These are phyloP conservation scores for Crotophaga sulcirostris DNA, from an alignment of 2,113 vertebrate genomes.

Conservation along the genomic window DNA sequence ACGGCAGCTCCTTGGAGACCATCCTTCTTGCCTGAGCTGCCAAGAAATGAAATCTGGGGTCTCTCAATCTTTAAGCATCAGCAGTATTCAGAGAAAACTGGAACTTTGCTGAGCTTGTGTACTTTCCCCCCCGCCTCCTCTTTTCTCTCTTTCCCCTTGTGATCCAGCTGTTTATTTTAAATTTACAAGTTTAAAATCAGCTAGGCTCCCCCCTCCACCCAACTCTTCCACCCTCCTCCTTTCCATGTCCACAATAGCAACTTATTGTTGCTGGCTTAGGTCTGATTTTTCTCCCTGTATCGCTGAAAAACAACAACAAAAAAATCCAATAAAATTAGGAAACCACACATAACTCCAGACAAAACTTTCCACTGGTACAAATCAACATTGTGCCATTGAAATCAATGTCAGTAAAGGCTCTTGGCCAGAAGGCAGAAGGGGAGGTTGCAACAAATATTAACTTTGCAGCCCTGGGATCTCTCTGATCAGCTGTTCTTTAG, in stretches of 20 bases:
- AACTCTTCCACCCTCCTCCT: background rate
- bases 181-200: background rate
- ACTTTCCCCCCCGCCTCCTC: background rate
- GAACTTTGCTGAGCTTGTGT: slow-evolving; percentile 28
- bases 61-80: slow-evolving; percentile 57
- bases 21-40: slow-evolving; percentile 15
- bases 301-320: background rate
- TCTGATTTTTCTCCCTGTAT: background rate
- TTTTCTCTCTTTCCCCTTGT: background rate
- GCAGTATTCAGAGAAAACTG: background rate
- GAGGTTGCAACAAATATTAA: background rate
- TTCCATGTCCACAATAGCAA: background rate
- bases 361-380: background rate
- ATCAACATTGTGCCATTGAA: background rate
- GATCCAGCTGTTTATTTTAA: slow-evolving; percentile 32
- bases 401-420: background rate
- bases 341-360: background rate
- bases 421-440: background rate
- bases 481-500: background rate
- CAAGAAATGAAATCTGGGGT: slow-evolving; percentile 51
- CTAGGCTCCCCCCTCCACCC: background rate
- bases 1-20: slow-evolving; percentile 19
- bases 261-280: background rate
- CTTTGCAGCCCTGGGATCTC: background rate
- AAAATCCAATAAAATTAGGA: background rate